These are phyloP conservation scores for Phyllotreta cruciferae DNA, from an alignment of 2,888 invertebrate species.

Conservation along the genomic window DNA sequence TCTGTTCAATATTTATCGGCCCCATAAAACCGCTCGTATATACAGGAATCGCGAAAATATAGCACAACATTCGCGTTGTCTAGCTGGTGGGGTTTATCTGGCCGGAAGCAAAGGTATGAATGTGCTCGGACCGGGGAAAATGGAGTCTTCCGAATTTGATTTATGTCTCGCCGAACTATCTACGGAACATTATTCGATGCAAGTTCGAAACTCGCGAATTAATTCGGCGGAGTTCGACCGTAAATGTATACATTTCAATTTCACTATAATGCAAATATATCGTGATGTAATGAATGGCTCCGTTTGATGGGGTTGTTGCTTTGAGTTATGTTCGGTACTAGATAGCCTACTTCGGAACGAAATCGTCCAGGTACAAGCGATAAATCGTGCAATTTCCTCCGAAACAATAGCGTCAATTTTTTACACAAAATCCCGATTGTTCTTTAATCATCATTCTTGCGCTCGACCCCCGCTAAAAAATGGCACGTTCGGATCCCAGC, in stretches of 20 bases:
- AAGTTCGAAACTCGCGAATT: conserved; percentile 8
- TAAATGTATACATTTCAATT: conserved; percentile 9
- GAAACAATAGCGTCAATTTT: too few relatives aligned
- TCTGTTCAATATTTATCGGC: conserved; percentile 44
- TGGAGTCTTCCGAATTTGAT: conserved; percentile 37
- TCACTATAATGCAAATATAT: not conserved
- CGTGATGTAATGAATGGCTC: not conserved
- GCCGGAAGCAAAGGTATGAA: conserved; percentile 36
- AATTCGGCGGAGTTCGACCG: conserved; percentile 11
- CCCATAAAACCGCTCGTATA: conserved; percentile 1
- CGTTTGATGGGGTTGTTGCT: too few relatives aligned
- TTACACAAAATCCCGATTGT: too few relatives aligned
- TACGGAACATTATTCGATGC: conserved; percentile 8
- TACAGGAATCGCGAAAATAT: conserved; percentile 16
- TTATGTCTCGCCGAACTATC: conserved; percentile 20
- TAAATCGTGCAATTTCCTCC: too few relatives aligned
- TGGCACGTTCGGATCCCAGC: too few relatives aligned
- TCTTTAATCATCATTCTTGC: too few relatives aligned
- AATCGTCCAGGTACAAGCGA: too few relatives aligned
- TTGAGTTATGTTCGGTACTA: too few relatives aligned
- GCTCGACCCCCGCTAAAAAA: too few relatives aligned
- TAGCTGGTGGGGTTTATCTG: conserved; percentile 24
- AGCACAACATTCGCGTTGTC: conserved; percentile 11
- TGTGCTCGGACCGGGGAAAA: conserved; percentile 33
- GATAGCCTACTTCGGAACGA: too few relatives aligned